These are phyloP conservation scores for Artibeus lituratus DNA, from an alignment of 2,797 vertebrate genomes.

Conservation along the genomic window DNA sequence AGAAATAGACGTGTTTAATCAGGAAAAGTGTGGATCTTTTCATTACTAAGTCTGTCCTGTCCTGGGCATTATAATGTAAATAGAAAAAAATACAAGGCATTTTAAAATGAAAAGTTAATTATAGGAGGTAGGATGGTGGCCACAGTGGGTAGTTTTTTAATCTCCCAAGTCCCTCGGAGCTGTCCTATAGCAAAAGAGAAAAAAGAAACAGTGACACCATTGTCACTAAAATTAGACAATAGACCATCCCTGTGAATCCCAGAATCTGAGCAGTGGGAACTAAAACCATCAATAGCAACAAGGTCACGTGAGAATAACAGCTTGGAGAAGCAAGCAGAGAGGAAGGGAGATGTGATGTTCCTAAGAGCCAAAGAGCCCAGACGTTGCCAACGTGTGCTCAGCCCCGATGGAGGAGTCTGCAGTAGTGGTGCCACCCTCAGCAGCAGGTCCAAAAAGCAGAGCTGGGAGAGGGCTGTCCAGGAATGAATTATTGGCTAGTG, in stretches of 20 bases:
- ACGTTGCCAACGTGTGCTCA: neutral
- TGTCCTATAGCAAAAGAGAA: neutral
- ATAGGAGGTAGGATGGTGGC: neutral
- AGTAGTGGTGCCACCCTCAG: neutral
- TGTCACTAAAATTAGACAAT: neutral
- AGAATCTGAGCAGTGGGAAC: neutral
- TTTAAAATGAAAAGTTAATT: neutral
- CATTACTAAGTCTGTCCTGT: neutral
- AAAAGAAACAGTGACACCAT: neutral
- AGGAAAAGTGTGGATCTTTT: neutral
- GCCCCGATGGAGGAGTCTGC: neutral
- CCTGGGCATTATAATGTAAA: neutral
- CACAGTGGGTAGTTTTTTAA: neutral
- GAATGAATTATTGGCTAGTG: rapidly evolving
- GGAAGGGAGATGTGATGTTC: neutral
- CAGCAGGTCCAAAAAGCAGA: neutral
- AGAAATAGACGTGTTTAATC: neutral
- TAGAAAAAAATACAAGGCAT: neutral
- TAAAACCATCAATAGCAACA: neutral
- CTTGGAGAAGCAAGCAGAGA: neutral
- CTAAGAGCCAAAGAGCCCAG: neutral
- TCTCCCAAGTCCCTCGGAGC: neutral
- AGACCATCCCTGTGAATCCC: neutral
- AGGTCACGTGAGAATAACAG: neutral
- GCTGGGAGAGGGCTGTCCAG: neutral